These are phyloP conservation scores for Calcarius lapponicus DNA, from an alignment of 2,797 vertebrate species.

Conservation along the genomic window DNA sequence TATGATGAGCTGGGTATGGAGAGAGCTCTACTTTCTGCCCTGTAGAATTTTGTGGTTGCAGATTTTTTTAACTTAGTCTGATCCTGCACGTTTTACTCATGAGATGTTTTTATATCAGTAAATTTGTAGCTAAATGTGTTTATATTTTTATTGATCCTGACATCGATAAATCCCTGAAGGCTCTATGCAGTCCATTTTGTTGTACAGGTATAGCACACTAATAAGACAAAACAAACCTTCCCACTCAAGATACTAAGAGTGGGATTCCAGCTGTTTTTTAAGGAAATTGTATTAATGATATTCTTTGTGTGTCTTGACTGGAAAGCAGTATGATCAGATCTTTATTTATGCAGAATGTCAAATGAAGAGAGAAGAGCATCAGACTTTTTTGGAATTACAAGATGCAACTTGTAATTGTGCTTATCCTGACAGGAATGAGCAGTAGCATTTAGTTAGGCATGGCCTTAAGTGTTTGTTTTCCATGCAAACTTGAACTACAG, in stretches of 20 bases:
- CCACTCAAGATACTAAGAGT: neutral
- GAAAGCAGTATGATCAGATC: neutral
- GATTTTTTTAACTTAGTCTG: neutral
- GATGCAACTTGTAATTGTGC: no score
- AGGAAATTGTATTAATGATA: neutral
- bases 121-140: neutral
- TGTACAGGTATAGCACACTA: neutral
- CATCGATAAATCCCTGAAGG: neutral
- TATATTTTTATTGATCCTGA: neutral
- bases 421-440: neutral
- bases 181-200: neutral
- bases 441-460: neutral
- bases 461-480: neutral
- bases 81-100: neutral
- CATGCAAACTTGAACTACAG: neutral
- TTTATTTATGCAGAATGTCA: neutral
- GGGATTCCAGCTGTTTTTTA: neutral
- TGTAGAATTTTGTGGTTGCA: neutral
- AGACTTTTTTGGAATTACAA: neutral
- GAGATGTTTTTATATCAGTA: neutral
- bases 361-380: neutral
- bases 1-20: neutral
- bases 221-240: neutral
- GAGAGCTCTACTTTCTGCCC: neutral
- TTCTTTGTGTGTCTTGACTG: neutral